Base-by-base conservation (phyloP, 2,888 invertebrate genomes). In the Lithophane leautieri region DNA sequence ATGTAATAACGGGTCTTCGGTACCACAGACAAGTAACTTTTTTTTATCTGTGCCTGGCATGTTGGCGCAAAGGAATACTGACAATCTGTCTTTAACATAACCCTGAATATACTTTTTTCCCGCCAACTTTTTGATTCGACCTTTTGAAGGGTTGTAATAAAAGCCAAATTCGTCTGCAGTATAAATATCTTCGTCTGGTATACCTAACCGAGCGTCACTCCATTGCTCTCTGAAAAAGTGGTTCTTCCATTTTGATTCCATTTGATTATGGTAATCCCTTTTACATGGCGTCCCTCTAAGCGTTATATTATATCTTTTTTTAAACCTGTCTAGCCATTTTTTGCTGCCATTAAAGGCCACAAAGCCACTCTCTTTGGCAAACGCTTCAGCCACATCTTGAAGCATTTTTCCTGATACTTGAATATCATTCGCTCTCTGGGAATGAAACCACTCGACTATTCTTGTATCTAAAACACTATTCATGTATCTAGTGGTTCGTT, bases 311-410 rank as follows among this genome's bases (percentile, higher is more conserved):
- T 93, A 91, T 50, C 90, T 85, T 8, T 90, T 89, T 50, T 93
- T 93, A 47, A 93, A 93, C 14, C 93, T 82, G 60, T 93, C 93
- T 9, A 93, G 66, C 93, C 93, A 93, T 84, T 93, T 93, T 28
- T 89, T 90, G 44, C 91, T 92, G 4, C 92, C 92, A 71, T 93
- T 91, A 52, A 93, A 93, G 0, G 91, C 88, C 0, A 92, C 87
- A 54, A 91, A 92, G 0, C 92, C 92, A 22, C 87, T 84, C 40
- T 92, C 92, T 56, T 90, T 92, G 0, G 92, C 93, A 56, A 90
- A 90, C 0, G 79, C 79, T 72, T 93, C 93, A 0, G 92, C 93
- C 0, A 87, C 56, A 63, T 92, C 91, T 78, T 92, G 92, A 0
- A 93, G 70, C 91, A 91, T 90, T 82, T 91, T 90, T 0, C 92